A percentile compares a stretch with the other conserved stretches of the same genome.
phyloP scores from a whole-genome alignment of 2,113 vertebrate genomes.

The Aix galericulata region DNA sequence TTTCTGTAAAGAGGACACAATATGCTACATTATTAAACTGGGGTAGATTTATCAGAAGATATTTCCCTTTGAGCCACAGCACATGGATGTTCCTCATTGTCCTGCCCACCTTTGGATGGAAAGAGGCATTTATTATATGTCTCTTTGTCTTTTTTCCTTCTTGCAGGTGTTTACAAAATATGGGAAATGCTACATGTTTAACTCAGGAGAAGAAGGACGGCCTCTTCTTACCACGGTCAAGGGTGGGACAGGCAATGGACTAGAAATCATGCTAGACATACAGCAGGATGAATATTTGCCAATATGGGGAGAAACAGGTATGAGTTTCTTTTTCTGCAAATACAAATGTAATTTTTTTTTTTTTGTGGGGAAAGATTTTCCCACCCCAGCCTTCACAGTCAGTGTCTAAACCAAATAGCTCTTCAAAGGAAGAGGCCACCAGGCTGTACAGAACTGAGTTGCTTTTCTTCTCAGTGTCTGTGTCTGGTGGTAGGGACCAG shows the following conservation, averaged over 20 bases:
- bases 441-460: not conserved
- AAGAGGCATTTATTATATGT: accelerated
- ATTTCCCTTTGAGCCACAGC: not conserved
- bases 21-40: accelerated
- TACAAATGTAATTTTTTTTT: no score
- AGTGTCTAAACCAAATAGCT: not conserved
- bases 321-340: not conserved
- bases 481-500: not conserved
- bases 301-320: slow-evolving; percentile 87
- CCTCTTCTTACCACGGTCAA: slow-evolving; percentile 95
- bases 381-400: not conserved
- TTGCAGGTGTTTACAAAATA: slow-evolving; percentile 96
- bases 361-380: not conserved
- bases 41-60: not conserved
- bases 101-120: accelerated
- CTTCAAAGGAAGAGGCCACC: not conserved
- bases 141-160: slow-evolving; percentile 34
- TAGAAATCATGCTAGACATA: slow-evolving; percentile 99
- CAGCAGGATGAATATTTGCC: slow-evolving; percentile 92
- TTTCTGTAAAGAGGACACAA: not conserved
- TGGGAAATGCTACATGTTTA: slow-evolving; percentile 99
- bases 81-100: not conserved
- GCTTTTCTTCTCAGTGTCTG: accelerated
- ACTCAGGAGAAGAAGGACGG: slow-evolving; percentile 94
- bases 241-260: slow-evolving; percentile 95